Percentiles rank a stretch among this genome's conserved stretches.
These are phyloP conservation scores for Actenoides hombroni DNA, from an alignment of 2,113 vertebrate species.

Conservation along the genomic window DNA sequence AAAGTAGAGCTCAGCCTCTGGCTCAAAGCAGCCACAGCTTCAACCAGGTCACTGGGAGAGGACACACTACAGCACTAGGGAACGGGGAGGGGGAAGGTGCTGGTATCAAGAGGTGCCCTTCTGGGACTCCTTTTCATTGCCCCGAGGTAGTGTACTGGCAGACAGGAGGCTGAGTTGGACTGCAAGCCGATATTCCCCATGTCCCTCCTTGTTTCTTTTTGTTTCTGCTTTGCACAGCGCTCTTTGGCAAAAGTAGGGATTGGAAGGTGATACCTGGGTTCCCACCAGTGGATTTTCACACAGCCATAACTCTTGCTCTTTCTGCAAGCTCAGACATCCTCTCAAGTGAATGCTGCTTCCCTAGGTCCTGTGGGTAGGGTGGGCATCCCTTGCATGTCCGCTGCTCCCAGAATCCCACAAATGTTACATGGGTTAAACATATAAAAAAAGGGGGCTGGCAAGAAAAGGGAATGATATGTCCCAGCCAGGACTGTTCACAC, in stretches of 20 bases:
- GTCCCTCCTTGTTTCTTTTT: neutral
- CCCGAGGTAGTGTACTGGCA: neutral
- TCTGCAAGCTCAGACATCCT: neutral
- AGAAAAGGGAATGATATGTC: neutral
- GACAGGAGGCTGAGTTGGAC: neutral
- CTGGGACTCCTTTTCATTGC: neutral
- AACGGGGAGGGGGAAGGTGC: accelerated
- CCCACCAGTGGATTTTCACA: neutral
- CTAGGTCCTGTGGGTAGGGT: neutral
- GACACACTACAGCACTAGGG: neutral
- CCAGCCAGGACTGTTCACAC: neutral
- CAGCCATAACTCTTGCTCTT: neutral
- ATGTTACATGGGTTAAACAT: neutral
- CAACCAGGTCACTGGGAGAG: neutral
- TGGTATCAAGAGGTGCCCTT: neutral
- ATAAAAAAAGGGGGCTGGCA: neutral
- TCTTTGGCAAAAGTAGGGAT: neutral
- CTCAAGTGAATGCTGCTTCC: neutral
- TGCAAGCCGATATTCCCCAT: neutral
- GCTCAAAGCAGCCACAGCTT: neutral
- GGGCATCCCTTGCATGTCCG: neutral
- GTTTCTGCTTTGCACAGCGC: neutral
- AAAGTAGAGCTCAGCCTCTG: neutral
- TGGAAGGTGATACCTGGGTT: neutral
- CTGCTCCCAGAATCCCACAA: neutral